Evolutionary conservation across 2,797 vertebrate genomes (phyloP).

Genomic region (Pagetopsis macropterus): DNA sequence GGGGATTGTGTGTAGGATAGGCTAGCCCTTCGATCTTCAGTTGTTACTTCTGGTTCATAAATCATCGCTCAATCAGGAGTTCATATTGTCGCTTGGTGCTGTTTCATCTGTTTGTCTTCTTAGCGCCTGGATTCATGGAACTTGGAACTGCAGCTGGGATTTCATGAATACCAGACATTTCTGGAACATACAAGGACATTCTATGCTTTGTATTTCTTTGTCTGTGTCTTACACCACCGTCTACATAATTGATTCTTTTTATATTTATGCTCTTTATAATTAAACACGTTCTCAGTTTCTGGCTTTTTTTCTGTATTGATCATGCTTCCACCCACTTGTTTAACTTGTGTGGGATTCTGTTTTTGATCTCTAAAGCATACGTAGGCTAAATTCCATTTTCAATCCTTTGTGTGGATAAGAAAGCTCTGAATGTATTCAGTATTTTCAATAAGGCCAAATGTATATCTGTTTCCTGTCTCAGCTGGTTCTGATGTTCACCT

Average conservation of each 20-base stretch:
- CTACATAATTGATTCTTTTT: neutral
- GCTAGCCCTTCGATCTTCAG: constrained; percentile 17
- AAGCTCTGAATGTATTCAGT: constrained; percentile 1
- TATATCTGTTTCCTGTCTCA: neutral
- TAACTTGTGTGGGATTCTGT: neutral
- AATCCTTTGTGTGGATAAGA: neutral
- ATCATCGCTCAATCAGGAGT: constrained; percentile 22
- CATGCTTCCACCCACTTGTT: neutral
- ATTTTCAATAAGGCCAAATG: constrained; percentile 12
- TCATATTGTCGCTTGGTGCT: neutral
- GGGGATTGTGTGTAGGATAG: constrained; percentile 6
- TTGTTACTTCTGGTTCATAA: constrained; percentile 9
- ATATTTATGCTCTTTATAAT: neutral
- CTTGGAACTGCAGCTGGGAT: neutral
- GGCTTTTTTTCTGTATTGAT: constrained; percentile 4
- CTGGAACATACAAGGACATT: neutral
- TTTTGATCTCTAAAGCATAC: neutral
- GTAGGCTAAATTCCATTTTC: constrained; percentile 7
- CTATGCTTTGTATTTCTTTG: neutral
- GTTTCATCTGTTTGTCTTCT: constrained; percentile 6
- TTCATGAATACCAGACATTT: constrained; percentile 16
- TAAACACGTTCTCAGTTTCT: neutral
- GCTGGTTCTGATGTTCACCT: constrained; percentile 16
- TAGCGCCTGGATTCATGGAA: neutral
- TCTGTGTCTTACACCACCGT: neutral